These are phyloP conservation scores for Sclerurus mexicanus DNA, from an alignment of 2,113 vertebrate species.

Conservation along the genomic window DNA sequence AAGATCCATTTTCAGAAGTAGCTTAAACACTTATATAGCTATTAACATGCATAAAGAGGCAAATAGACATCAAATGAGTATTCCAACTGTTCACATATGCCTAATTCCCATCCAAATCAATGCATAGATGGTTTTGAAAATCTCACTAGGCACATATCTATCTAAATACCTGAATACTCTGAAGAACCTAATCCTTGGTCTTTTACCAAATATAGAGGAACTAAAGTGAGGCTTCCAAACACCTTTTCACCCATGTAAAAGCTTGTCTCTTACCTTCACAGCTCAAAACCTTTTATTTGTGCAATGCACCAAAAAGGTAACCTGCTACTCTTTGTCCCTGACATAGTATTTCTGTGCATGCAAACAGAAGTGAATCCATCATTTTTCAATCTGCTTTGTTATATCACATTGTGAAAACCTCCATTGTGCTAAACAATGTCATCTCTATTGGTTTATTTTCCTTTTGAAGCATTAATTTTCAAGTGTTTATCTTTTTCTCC, in stretches of 20 bases:
- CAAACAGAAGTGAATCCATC: not conserved
- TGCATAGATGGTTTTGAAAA: slow-evolving; percentile 33
- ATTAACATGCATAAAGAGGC: slow-evolving; percentile 39
- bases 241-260: not conserved
- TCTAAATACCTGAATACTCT: slow-evolving; percentile 1
- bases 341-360: not conserved
- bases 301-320: not conserved
- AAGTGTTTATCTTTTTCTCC: not conserved
- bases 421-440: not conserved
- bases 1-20: slow-evolving; percentile 39
- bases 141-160: not conserved
- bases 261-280: not conserved
- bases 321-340: not conserved
- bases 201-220: not conserved
- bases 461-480: not conserved
- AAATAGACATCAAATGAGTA: slow-evolving; percentile 45
- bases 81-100: slow-evolving; percentile 52
- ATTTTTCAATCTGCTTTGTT: not conserved
- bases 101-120: slow-evolving; percentile 26
- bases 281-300: not conserved
- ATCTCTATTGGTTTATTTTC: not conserved
- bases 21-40: slow-evolving; percentile 37
- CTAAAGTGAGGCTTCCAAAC: not conserved
- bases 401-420: not conserved
- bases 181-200: not conserved